phyloP scores from a whole-genome alignment of 2,113 vertebrate species.

The Patagioenas fasciata region DNA sequence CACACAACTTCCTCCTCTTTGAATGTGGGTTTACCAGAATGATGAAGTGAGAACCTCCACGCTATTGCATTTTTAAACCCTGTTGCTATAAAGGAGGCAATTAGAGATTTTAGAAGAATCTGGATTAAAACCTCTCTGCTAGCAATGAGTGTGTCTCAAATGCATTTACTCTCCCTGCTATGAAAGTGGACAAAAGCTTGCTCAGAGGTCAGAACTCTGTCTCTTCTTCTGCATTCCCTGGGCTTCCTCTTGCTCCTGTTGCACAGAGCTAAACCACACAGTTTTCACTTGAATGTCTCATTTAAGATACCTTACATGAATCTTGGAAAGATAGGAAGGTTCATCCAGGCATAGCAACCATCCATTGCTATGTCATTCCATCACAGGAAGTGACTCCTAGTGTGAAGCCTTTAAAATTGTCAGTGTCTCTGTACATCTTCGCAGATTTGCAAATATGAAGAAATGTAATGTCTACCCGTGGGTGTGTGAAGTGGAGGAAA shows the following conservation, averaged over 20 bases:
- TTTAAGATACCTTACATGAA: neutral
- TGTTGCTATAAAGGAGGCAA: neutral
- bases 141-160: neutral
- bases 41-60: slow-evolving; percentile 9
- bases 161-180: neutral
- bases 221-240: neutral
- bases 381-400: neutral
- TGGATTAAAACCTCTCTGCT: neutral
- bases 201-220: neutral
- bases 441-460: neutral
- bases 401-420: neutral
- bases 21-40: slow-evolving; percentile 14
- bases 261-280: neutral
- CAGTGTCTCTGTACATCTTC: neutral
- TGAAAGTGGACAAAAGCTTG: neutral
- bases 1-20: slow-evolving; percentile 18
- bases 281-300: neutral
- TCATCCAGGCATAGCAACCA: neutral
- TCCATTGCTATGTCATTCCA: neutral
- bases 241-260: neutral
- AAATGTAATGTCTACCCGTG: neutral
- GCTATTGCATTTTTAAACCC: neutral
- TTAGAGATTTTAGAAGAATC: slow-evolving; percentile 14
- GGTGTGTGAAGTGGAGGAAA: neutral
- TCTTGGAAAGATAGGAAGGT: neutral